phyloP scores from a whole-genome alignment of 2,797 vertebrate species.

The Melanotaenia boesemani region DNA sequence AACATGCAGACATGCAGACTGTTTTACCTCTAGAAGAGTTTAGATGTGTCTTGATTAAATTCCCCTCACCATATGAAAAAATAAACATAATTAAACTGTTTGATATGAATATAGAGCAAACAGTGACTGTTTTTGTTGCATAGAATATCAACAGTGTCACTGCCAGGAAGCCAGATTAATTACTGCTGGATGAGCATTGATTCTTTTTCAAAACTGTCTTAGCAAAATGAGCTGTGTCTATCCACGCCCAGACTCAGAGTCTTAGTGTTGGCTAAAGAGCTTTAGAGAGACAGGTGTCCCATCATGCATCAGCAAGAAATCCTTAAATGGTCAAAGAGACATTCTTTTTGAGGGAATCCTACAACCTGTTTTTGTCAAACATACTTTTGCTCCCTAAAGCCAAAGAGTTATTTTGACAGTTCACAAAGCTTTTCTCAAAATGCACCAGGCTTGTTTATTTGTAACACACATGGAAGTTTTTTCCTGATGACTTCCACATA shows the following conservation, averaged over 20 bases:
- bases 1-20: constrained; percentile 3
- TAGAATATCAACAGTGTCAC: constrained; percentile 24
- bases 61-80: constrained; percentile 9
- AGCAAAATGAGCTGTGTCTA: constrained; percentile 51
- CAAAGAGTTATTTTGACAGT: neutral
- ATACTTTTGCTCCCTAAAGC: neutral
- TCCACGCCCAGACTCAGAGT: constrained; percentile 27
- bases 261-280: constrained; percentile 18
- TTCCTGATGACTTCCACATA: neutral
- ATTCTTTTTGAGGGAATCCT: too few relatives aligned
- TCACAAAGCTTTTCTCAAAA: neutral
- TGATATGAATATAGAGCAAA: neutral
- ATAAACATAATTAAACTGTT: constrained; percentile 35
- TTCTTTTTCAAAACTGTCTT: constrained; percentile 52
- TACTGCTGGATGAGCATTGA: constrained; percentile 40
- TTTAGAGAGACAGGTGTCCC: constrained; percentile 25
- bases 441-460: neutral
- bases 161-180: constrained; percentile 44
- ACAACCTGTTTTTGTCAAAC: neutral
- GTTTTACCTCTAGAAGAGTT: constrained; percentile 10
- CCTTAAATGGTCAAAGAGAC: neutral
- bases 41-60: constrained; percentile 33
- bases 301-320: neutral
- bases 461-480: neutral
- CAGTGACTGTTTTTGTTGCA: constrained; percentile 29